Evolutionary conservation across 2,888 invertebrate genomes (phyloP).

Genomic region (Habrosyne pyritoides): DNA sequence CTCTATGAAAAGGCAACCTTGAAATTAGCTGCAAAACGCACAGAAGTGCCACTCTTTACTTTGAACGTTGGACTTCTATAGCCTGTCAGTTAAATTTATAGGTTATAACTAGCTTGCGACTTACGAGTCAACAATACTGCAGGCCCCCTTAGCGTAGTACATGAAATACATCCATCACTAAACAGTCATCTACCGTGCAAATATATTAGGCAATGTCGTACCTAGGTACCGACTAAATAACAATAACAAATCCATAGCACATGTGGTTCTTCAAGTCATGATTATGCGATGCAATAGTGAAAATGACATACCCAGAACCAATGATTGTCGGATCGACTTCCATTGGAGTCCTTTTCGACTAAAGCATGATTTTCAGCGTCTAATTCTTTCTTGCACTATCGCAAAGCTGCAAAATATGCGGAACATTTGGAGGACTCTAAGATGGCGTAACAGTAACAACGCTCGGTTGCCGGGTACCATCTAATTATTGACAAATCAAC

Average conservation of each 20-base stretch:
- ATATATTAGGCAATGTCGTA: constrained; percentile 57
- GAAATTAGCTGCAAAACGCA: constrained; percentile 54
- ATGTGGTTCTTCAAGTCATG: constrained; percentile 77
- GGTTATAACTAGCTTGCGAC: constrained; percentile 60
- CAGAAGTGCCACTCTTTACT: constrained; percentile 58
- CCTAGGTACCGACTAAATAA: constrained; percentile 63
- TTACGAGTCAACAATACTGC: constrained; percentile 39
- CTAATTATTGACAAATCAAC: constrained; percentile 80
- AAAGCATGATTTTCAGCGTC: constrained; percentile 69
- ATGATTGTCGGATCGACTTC: constrained; percentile 62
- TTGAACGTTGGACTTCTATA: constrained; percentile 77
- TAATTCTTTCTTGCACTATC: constrained; percentile 61
- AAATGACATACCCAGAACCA: constrained; percentile 77
- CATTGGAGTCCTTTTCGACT: constrained; percentile 60
- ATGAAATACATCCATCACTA: constrained; percentile 39
- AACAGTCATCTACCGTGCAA: constrained; percentile 56
- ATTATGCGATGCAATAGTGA: constrained; percentile 72
- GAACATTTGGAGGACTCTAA: constrained; percentile 79
- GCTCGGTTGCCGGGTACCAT: constrained; percentile 82
- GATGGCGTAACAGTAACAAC: constrained; percentile 84
- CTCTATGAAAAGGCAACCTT: constrained; percentile 54
- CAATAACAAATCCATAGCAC: constrained; percentile 77
- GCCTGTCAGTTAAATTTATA: constrained; percentile 70
- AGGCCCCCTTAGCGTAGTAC: constrained; percentile 34
- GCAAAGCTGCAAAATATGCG: constrained; percentile 76